These are phyloP conservation scores for Diabrotica virgifera DNA, from an alignment of 1,140 invertebrate species.

Conservation along the genomic window DNA sequence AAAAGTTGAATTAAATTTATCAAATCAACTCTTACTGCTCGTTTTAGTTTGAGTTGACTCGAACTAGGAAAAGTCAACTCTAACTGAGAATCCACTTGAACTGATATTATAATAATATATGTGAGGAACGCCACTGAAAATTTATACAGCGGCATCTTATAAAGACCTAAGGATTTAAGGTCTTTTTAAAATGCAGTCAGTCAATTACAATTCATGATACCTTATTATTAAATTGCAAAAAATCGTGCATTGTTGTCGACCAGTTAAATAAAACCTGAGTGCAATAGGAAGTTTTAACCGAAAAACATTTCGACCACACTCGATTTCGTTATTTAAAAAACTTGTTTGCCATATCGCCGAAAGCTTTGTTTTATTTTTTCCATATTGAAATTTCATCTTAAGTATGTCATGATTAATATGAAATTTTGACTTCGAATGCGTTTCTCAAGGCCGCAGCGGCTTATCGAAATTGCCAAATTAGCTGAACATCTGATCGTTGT, in stretches of 20 bases:
- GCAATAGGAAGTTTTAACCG: conserved; percentile 3
- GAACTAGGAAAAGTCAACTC: no score
- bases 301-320: conserved; percentile 12
- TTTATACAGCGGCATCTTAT: conserved; percentile 22
- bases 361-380: conserved; percentile 30
- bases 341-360: conserved; percentile 27
- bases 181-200: conserved; percentile 28
- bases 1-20: no score
- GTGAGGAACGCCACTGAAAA: background rate
- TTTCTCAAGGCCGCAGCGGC: conserved; percentile 15
- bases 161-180: conserved; percentile 26
- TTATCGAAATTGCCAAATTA: no score
- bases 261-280: conserved; percentile 5
- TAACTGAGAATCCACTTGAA: no score
- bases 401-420: conserved; percentile 33
- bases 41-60: no score
- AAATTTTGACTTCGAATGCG: conserved; percentile 21
- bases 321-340: conserved; percentile 29
- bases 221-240: conserved; percentile 34
- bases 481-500: no score
- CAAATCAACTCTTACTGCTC: no score
- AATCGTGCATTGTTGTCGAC: conserved; percentile 27
- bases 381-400: conserved; percentile 23
- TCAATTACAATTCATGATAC: conserved; percentile 29
- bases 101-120: no score